Evolutionary conservation across 2,113 vertebrate species (phyloP).

Genomic region (Sinocyclocheilus grahami): DNA sequence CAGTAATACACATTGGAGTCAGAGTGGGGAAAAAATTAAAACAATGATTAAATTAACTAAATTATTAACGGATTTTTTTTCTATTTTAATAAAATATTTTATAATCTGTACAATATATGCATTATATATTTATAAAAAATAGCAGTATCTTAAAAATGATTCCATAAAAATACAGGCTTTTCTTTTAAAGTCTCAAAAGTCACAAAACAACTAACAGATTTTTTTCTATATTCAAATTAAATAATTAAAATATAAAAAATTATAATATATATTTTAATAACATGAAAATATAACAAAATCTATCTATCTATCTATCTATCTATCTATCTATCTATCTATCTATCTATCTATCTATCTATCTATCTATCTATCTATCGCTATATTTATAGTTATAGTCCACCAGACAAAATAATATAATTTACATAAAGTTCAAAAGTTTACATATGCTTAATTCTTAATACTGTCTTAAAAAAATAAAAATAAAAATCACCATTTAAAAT

Average conservation of each 20-base stretch:
- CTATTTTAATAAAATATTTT: no score
- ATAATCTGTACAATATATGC: no score
- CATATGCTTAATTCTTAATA: not conserved
- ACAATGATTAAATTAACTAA: no score
- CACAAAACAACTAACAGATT: not conserved
- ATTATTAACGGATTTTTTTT: no score
- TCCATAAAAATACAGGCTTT: not conserved
- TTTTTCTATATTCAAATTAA: not conserved
- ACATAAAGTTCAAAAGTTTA: not conserved
- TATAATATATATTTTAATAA: not conserved
- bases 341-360: not conserved
- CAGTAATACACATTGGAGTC: not conserved
- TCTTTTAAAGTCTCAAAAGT: no score
- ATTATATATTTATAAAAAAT: no score
- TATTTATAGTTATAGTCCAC: not conserved
- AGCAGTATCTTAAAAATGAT: not conserved
- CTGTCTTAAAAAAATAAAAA: no score
- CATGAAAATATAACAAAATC: not conserved
- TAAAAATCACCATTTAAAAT: no score
- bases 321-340: not conserved
- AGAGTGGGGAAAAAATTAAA: not conserved
- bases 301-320: not conserved
- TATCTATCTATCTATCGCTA: no score
- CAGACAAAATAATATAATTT: not conserved
- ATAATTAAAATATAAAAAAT: no score